Conservation (phyloP, 1,140 invertebrate species). For the Pachypeltis micranthus region DNA sequence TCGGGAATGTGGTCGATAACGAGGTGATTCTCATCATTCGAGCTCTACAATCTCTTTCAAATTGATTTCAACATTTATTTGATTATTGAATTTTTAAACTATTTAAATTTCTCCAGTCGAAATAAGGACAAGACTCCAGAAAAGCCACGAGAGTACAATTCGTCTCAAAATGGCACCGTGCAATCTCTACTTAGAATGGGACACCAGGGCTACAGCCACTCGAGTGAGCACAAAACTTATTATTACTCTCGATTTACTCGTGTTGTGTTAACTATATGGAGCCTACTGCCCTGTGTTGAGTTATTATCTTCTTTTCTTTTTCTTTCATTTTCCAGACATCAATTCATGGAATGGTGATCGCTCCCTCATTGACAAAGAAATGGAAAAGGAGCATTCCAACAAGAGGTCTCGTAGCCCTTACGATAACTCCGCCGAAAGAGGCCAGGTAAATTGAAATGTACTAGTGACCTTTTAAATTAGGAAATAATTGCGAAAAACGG, state of each 20-base stretch:
- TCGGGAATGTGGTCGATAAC: conserved; percentile 15
- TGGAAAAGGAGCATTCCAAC: conserved; percentile 20
- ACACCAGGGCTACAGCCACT: conserved; percentile 37
- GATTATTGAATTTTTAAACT: background rate
- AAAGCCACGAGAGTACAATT: conserved; percentile 1
- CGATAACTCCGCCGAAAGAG: conserved; percentile 25
- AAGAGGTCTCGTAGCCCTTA: conserved; percentile 22
- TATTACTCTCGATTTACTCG: too few species aligned
- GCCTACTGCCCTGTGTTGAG: too few species aligned
- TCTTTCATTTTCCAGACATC: conserved; percentile 19
- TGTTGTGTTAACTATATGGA: too few species aligned
- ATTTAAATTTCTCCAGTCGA: background rate
- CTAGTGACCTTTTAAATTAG: too few species aligned
- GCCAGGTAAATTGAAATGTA: conserved; percentile 22
- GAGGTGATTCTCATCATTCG: background rate
- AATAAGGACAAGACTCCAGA: conserved; percentile 8
- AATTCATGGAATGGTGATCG: conserved; percentile 25
- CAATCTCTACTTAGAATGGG: conserved; percentile 37
- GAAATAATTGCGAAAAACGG: too few species aligned
- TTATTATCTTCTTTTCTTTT: background rate
- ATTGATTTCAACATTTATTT: too few species aligned
- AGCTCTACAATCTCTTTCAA: too few species aligned
- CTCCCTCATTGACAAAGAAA: conserved; percentile 22
- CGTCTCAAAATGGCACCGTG: conserved; percentile 26
- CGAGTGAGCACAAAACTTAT: too few species aligned